phyloP scores from a whole-genome alignment of 64 coral and sea anemone species.

The Montipora cactus region DNA sequence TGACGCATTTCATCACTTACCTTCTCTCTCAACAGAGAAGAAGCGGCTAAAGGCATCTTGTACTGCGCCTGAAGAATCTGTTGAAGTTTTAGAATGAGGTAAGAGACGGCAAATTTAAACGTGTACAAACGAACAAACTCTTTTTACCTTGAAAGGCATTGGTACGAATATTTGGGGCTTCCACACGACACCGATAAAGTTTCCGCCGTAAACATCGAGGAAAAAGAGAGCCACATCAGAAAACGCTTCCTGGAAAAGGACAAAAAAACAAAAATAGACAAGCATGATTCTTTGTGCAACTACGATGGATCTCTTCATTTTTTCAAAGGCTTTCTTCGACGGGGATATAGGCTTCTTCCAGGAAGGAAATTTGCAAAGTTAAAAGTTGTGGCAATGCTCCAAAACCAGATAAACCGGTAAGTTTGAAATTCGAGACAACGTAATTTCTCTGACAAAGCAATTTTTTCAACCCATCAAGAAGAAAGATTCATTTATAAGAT shows the following conservation, averaged over 20 bases:
- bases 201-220: slow-evolving; percentile 78
- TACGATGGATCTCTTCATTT: no score
- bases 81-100: background rate
- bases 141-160: slow-evolving; percentile 77
- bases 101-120: background rate
- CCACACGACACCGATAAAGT: slow-evolving; percentile 87
- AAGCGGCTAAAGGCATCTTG: slow-evolving; percentile 4
- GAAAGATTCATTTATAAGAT: no score
- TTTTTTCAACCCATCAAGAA: no score
- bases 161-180: slow-evolving; percentile 77
- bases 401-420: no score
- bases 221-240: slow-evolving; percentile 87
- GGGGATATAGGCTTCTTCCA: no score
- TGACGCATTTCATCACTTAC: background rate
- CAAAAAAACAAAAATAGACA: no score
- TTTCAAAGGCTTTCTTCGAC: no score
- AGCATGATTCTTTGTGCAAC: no score
- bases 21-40: background rate
- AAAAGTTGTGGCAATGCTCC: no score
- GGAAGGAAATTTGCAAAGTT: no score
- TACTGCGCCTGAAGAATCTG: slow-evolving; percentile 26
- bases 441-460: no score
- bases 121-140: background rate
- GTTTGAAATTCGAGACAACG: no score
- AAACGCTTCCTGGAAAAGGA: slow-evolving; percentile 81